Conservation (phyloP, 2,888 invertebrate species). For the Aporophyla lueneburgensis region DNA sequence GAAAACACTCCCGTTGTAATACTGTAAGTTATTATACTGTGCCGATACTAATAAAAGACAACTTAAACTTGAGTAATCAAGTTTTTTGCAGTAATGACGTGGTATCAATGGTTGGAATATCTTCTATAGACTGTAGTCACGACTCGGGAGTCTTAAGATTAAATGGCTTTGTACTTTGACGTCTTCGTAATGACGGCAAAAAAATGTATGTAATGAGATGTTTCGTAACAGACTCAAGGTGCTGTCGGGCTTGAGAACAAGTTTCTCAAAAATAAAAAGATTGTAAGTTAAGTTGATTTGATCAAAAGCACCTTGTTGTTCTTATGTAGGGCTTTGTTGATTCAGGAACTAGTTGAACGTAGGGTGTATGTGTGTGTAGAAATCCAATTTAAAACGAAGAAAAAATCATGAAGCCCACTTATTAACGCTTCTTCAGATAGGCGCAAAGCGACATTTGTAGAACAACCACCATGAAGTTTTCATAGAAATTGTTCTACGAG, state of each 20-base stretch:
- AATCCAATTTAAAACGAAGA: background rate
- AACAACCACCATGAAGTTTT: too few relatives aligned
- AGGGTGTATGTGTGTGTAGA: too few relatives aligned
- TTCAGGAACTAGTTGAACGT: too few relatives aligned
- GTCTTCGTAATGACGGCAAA: conserved; percentile 61
- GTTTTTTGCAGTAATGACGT: conserved; percentile 45
- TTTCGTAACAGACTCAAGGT: conserved; percentile 38
- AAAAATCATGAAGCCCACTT: too few relatives aligned
- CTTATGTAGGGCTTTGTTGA: background rate
- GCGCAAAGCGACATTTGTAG: too few relatives aligned
- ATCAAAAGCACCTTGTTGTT: background rate
- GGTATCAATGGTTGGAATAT: conserved; percentile 38
- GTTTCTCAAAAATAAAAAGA: background rate
- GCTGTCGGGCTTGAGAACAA: background rate
- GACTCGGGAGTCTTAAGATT: conserved; percentile 51
- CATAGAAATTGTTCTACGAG: too few relatives aligned
- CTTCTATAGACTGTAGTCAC: conserved; percentile 33
- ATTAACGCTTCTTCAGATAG: too few relatives aligned
- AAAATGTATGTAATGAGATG: conserved; percentile 32
- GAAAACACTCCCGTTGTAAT: background rate
- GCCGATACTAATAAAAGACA: conserved; percentile 21
- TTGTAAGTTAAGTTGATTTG: background rate
- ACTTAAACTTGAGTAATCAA: conserved; percentile 34
- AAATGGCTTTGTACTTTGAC: conserved; percentile 68
- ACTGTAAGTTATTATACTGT: conserved; percentile 3